Percentiles rank a stretch among this genome's conserved stretches.
Evolutionary conservation across 2,888 invertebrate genomes (phyloP).

Genomic region (Epistrophella euchroma): DNA sequence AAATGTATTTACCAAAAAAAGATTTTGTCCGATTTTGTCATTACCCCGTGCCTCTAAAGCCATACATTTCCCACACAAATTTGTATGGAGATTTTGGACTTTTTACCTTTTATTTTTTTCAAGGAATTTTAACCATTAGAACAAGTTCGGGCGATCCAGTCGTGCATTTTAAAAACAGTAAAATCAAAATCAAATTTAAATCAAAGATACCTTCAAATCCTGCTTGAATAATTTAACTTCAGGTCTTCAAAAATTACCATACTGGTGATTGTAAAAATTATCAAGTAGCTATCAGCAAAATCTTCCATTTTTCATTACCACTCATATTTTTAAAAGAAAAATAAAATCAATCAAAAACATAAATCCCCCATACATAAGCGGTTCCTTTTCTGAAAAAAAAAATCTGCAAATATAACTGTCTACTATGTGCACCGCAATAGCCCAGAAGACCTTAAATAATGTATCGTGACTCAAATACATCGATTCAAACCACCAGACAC

Average conservation of each 20-base stretch:
- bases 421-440: slow-evolving; percentile 16
- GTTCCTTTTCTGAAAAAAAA: neutral
- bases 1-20: too few relatives aligned
- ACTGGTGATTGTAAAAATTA: neutral
- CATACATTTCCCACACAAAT: too few relatives aligned
- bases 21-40: too few relatives aligned
- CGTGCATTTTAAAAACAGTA: too few relatives aligned
- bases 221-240: neutral
- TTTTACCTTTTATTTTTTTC: too few relatives aligned
- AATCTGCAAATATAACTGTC: slow-evolving; percentile 28
- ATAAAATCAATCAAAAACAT: slow-evolving; percentile 54
- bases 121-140: too few relatives aligned
- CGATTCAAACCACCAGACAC: slow-evolving; percentile 66
- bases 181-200: too few relatives aligned
- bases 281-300: neutral
- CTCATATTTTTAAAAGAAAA: neutral
- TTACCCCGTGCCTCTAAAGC: too few relatives aligned
- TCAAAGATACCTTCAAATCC: neutral
- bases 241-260: neutral
- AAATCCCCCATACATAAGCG: slow-evolving; percentile 47
- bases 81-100: too few relatives aligned
- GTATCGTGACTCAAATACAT: slow-evolving; percentile 73
- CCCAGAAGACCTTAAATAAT: slow-evolving; percentile 24
- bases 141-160: too few relatives aligned
- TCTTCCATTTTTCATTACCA: neutral